Evolutionary conservation across 2,888 invertebrate genomes (phyloP), one percentile per base, ranked within the genome.

Genomic region (Lordiphosa andalusiaca): DNA sequence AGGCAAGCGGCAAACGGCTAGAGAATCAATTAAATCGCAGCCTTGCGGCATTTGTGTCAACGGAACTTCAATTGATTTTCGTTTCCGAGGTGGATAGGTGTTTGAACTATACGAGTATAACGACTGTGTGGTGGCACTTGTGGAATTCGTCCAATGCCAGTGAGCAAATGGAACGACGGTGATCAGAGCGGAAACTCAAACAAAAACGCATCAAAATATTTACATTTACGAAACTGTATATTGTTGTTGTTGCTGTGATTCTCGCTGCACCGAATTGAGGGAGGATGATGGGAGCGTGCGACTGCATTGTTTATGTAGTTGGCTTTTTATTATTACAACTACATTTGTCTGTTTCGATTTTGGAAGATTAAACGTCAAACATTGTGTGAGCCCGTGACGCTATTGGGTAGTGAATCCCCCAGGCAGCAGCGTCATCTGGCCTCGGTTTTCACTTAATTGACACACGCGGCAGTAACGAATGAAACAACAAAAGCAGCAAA

Each of bases 51-150:
- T 61, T 70, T 77, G 65, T 73, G 76, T 77, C 76, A 77, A 84
- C 84, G 82, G 68, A 77, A 71, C 84, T 77, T 64, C 53, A 84
- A 77, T 77, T 81, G 84, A 51, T 54, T 25, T 50, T 59, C 42
- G 30, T 41, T 36, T 23, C 36, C 59, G 42, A 70, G 53, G 33
- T 73, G 52, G 52, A 68, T 78, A 73, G 78, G 74, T 81, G 84
- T 77, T 77, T 84, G 84, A 84, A 77, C 82, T 19, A n/a, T 35
- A 5, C n/a, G 19, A 42, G 23, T 42, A 33, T 40, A 53, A 46
- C 25, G 39, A 36, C 30, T 30, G 9, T 13, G 2, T 30, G 13
- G 39, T 49, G 30, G 35, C 16, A 42, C 46, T 53, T 49, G 56
- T 49, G 65, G 66, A 48, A 56, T 63, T 50, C 40, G 61, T 54